Conservation (phyloP, 2,113 vertebrate species). For the Orycteropus afer region DNA sequence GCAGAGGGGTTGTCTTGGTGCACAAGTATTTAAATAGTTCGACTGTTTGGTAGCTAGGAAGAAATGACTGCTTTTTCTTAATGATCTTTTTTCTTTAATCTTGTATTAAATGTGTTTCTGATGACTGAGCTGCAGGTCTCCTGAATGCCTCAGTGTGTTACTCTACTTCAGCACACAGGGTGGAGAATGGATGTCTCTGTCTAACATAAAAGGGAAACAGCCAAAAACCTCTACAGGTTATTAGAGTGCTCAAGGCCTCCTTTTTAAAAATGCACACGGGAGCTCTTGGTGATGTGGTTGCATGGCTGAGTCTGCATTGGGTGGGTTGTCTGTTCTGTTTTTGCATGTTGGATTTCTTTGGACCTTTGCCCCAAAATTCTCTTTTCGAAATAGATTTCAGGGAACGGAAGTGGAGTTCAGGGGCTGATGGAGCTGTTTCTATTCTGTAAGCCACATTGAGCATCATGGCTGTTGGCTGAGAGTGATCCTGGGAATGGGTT, state of each 20-base stretch:
- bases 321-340: background rate
- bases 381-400: background rate
- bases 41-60: background rate
- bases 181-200: background rate
- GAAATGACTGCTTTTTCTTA: background rate
- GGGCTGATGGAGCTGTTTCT: background rate
- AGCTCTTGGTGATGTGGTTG: background rate
- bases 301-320: background rate
- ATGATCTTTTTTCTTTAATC: background rate
- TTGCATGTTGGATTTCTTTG: background rate
- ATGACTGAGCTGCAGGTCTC: background rate
- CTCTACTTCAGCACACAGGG: background rate
- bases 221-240: background rate
- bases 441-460: background rate
- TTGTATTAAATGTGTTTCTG: background rate
- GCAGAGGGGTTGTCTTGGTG: background rate
- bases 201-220: background rate
- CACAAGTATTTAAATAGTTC: too few species aligned
- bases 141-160: background rate
- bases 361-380: background rate
- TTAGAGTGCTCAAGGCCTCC: background rate
- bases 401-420: background rate
- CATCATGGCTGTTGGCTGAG: background rate
- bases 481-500: too few species aligned
- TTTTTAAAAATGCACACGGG: background rate